phyloP scores from a whole-genome alignment of 2,888 invertebrate species.

The Cheilosia scutellata region DNA sequence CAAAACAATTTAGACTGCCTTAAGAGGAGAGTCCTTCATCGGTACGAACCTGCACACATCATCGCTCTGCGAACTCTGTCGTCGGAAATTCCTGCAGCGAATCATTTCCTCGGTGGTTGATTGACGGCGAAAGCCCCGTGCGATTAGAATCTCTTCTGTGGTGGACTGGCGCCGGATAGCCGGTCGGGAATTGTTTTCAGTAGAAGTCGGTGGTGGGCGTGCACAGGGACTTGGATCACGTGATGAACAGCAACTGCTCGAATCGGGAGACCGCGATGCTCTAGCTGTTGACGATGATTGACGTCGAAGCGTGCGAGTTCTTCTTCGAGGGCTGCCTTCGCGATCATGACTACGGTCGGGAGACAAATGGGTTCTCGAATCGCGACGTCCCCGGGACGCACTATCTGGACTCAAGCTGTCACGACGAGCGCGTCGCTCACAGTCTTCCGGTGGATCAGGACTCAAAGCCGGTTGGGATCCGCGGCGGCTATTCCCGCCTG shows the following conservation, averaged over 20 bases:
- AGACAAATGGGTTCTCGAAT: conserved; percentile 91
- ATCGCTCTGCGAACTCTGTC: conserved; percentile 95
- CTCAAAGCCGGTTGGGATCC: conserved; percentile 93
- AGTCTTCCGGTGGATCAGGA: conserved; percentile 90
- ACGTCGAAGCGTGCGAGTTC: conserved; percentile 90
- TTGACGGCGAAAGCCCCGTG: conserved; percentile 94
- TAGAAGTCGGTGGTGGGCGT: conserved; percentile 85
- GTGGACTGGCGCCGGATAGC: conserved; percentile 94
- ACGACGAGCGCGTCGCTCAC: conserved; percentile 88
- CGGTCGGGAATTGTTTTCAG: conserved; percentile 87
- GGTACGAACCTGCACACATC: conserved; percentile 86
- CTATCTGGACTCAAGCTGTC: conserved; percentile 96
- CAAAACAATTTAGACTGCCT: background rate
- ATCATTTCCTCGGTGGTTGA: conserved; percentile 97
- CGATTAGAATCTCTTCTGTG: conserved; percentile 95
- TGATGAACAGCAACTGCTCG: conserved; percentile 90
- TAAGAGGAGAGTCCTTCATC: background rate
- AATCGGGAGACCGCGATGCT: conserved; percentile 88
- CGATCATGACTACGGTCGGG: conserved; percentile 92
- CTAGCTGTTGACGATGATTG: conserved; percentile 92
- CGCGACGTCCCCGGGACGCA: conserved; percentile 90
- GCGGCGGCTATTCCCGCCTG: conserved; percentile 88
- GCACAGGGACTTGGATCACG: conserved; percentile 93
- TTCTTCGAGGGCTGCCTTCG: conserved; percentile 91
- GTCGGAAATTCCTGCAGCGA: conserved; percentile 94